Conservation (phyloP, 2,797 vertebrate genomes). For the Coranthus polyacanthus region DNA sequence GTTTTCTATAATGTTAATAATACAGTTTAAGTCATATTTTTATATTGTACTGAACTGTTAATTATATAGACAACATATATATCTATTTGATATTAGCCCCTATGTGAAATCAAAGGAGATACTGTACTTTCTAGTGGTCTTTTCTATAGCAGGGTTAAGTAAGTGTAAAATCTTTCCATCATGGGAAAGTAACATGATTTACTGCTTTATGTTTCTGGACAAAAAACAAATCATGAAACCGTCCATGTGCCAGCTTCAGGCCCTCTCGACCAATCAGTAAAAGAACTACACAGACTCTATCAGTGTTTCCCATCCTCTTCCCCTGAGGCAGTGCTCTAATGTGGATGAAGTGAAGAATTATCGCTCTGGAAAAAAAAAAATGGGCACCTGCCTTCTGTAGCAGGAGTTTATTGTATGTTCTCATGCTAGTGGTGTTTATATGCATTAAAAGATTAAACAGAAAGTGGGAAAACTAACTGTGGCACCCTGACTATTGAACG, state of each 20-base stretch:
- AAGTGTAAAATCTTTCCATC: constrained; percentile 4
- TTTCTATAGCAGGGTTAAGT: constrained; percentile 5
- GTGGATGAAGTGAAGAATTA: constrained; percentile 70
- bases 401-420: constrained; percentile 37
- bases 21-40: too few relatives aligned
- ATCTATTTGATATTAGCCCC: too few relatives aligned
- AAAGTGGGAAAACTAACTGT: background rate
- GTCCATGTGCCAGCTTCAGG: constrained; percentile 53
- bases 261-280: constrained; percentile 40
- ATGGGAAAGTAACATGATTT: constrained; percentile 45
- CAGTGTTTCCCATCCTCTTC: constrained; percentile 55
- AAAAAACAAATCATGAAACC: constrained; percentile 34
- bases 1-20: too few relatives aligned
- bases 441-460: constrained; percentile 22
- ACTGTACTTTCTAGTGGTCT: background rate
- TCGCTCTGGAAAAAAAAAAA: constrained; percentile 48
- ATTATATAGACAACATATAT: too few relatives aligned
- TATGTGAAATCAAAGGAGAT: background rate
- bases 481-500: constrained; percentile 1
- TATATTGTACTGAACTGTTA: too few relatives aligned
- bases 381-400: constrained; percentile 53
- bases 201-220: constrained; percentile 34
- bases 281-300: constrained; percentile 58
- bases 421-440: constrained; percentile 36
- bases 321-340: constrained; percentile 67